Evolutionary conservation across 2,113 vertebrate species (phyloP).

Genomic region (Anhinga anhinga): DNA sequence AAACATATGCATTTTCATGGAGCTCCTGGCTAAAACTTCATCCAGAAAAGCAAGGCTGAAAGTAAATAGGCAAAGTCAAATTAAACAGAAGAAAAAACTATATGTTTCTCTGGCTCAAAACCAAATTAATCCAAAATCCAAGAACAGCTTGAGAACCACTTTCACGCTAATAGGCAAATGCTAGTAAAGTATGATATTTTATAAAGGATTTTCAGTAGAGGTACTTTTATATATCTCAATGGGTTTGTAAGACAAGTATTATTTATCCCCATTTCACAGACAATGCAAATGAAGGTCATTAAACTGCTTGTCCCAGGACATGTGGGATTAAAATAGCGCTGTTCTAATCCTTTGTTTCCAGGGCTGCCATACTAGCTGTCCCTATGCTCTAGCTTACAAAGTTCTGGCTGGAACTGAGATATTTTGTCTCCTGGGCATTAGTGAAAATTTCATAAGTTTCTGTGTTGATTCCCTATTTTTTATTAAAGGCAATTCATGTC

Average conservation of each 20-base stretch:
- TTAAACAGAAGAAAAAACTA: neutral
- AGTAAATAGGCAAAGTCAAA: slow-evolving; percentile 30
- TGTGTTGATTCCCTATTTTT: neutral
- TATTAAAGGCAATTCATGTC: neutral
- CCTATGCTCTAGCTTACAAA: neutral
- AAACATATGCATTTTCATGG: neutral
- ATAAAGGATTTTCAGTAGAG: neutral
- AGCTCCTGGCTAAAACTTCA: neutral
- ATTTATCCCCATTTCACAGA: neutral
- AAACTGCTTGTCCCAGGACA: neutral
- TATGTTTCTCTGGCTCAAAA: neutral
- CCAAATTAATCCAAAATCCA: neutral
- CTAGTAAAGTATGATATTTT: neutral
- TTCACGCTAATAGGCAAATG: neutral
- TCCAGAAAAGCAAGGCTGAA: neutral
- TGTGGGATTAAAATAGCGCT: neutral
- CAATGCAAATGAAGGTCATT: neutral
- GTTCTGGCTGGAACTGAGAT: neutral
- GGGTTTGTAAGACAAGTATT: neutral
- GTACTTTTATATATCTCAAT: neutral
- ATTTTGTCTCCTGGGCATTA: neutral
- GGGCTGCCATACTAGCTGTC: neutral
- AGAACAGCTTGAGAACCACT: neutral
- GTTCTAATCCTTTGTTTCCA: neutral
- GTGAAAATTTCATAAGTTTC: neutral